Evolutionary conservation across 2,888 invertebrate genomes (phyloP).

Genomic region (Leucophora obtusa): DNA sequence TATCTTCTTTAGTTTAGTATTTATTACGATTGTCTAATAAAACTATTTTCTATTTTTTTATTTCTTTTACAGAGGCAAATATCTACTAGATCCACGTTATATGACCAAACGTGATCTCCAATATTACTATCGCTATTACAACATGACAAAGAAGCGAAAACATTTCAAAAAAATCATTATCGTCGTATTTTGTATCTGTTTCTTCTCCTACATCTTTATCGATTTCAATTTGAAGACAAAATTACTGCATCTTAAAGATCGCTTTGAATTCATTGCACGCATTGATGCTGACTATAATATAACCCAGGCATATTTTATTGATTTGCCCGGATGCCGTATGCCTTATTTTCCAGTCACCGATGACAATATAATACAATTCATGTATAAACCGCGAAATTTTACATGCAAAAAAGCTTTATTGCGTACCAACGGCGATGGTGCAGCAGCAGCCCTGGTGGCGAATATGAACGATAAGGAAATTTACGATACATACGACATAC

Average conservation of each 20-base stretch:
- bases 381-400: constrained; percentile 71
- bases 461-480: constrained; percentile 72
- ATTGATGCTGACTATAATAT: constrained; percentile 74
- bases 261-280: constrained; percentile 75
- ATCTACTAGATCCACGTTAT: constrained; percentile 75
- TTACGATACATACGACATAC: constrained; percentile 69
- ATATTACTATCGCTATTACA: constrained; percentile 75
- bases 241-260: constrained; percentile 72
- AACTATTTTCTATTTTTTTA: constrained; percentile 20
- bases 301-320: constrained; percentile 76
- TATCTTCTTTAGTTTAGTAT: too few relatives aligned
- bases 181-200: constrained; percentile 73
- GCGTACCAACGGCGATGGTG: constrained; percentile 68
- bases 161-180: constrained; percentile 75
- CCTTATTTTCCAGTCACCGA: constrained; percentile 76
- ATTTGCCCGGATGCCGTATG: constrained; percentile 78
- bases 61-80: constrained; percentile 71
- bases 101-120: constrained; percentile 76
- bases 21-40: too few relatives aligned
- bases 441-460: constrained; percentile 68
- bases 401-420: constrained; percentile 72
- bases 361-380: constrained; percentile 74
- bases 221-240: constrained; percentile 77
- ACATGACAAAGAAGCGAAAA: constrained; percentile 71
- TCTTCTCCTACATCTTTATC: constrained; percentile 76